A percentile compares a stretch with the other conserved stretches of the same genome.
Conservation (phyloP, 2,888 invertebrate genomes). For the Litoditis marina region DNA sequence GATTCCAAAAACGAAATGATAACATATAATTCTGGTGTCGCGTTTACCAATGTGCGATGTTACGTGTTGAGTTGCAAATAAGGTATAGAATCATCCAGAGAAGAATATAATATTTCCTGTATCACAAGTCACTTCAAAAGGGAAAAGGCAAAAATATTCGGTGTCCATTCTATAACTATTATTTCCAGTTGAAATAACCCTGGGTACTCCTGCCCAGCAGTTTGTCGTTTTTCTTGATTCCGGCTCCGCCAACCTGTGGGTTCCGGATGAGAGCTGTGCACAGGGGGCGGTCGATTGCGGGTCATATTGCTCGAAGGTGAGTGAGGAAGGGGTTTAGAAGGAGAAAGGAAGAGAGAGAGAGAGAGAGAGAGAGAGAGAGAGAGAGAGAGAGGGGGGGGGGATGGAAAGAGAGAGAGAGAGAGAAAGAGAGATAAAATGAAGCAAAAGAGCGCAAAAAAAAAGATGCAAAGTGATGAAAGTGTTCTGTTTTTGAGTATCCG, state of each 20-base stretch:
- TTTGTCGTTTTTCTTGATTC: constrained; percentile 49
- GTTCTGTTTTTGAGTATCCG: background rate
- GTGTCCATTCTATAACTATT: background rate
- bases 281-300: background rate
- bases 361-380: background rate
- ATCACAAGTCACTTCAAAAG: background rate
- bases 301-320: constrained; percentile 3
- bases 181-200: constrained; percentile 29
- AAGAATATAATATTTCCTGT: too few relatives aligned
- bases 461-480: background rate
- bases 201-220: constrained; percentile 48
- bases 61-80: too few relatives aligned
- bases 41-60: background rate
- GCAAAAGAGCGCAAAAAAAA: too few relatives aligned
- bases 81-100: too few relatives aligned
- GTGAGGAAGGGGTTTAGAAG: background rate
- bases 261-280: constrained; percentile 34
- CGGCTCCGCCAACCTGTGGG: constrained; percentile 48
- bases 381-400: too few relatives aligned
- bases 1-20: too few relatives aligned
- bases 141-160: background rate
- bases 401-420: too few relatives aligned
- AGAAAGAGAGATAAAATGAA: too few relatives aligned
- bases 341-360: constrained; percentile 8
- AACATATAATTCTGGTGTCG: too few relatives aligned